Evolutionary conservation across 2,113 vertebrate genomes (phyloP).

Genomic region (Polypterus senegalus): DNA sequence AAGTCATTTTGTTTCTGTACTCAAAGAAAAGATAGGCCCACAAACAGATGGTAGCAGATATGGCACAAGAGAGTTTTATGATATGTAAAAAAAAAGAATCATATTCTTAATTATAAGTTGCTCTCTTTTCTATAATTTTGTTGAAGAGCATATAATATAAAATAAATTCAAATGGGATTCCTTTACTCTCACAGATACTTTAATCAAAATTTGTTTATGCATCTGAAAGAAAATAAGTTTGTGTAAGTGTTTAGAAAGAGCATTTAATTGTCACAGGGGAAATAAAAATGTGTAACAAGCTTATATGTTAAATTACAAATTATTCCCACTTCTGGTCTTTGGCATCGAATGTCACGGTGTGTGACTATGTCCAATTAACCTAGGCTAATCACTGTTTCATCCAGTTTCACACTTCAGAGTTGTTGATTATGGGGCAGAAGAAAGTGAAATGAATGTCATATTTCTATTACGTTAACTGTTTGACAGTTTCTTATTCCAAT

Average conservation of each 20-base stretch:
- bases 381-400: slow-evolving; percentile 4
- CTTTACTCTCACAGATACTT: too few species aligned
- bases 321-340: slow-evolving; percentile 1
- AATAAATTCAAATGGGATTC: too few species aligned
- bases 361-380: slow-evolving; percentile 4
- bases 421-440: neutral
- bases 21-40: too few species aligned
- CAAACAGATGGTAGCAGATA: too few species aligned
- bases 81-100: too few species aligned
- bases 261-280: neutral
- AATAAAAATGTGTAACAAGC: slow-evolving; percentile 2
- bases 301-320: neutral
- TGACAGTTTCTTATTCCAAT: neutral
- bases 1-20: too few species aligned
- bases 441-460: slow-evolving; percentile 3
- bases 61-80: too few species aligned
- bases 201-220: neutral
- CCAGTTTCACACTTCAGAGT: slow-evolving; percentile 2
- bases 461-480: neutral
- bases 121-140: too few species aligned
- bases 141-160: too few species aligned
- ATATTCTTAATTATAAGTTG: too few species aligned
- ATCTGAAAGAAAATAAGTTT: neutral
- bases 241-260: neutral
- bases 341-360: neutral